phyloP scores from a whole-genome alignment of 2,888 invertebrate species.

The Drosophila mimica region DNA sequence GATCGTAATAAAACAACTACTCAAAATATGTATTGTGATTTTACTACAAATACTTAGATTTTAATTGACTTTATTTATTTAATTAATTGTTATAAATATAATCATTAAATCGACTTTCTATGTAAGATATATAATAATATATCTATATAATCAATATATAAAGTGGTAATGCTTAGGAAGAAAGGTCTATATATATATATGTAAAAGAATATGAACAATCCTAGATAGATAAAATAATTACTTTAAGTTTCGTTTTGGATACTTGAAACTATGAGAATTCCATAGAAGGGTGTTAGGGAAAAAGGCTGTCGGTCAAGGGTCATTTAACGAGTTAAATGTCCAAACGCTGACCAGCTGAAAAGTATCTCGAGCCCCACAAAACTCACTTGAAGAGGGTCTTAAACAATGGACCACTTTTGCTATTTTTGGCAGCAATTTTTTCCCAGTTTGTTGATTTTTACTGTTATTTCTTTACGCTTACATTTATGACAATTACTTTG shows the following conservation, averaged over 20 bases:
- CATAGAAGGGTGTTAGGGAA: background rate
- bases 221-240: background rate
- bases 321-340: constrained; percentile 22
- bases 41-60: background rate
- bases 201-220: background rate
- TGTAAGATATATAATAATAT: background rate
- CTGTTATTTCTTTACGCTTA: constrained; percentile 24
- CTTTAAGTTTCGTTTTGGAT: background rate
- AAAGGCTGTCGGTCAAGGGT: constrained; percentile 13
- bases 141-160: background rate
- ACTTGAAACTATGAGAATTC: constrained; percentile 9
- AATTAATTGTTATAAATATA: too few species aligned
- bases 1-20: too few species aligned
- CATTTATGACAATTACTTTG: constrained; percentile 50
- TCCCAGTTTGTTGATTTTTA: constrained; percentile 40
- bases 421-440: constrained; percentile 37
- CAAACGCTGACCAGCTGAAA: constrained; percentile 9
- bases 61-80: background rate
- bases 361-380: constrained; percentile 20
- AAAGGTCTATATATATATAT: background rate
- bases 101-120: background rate
- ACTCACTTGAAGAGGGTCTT: background rate
- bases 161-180: background rate
- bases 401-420: constrained; percentile 32
- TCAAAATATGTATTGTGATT: background rate